These are phyloP conservation scores for Pygmarrhopalites habei DNA, from an alignment of 1,140 invertebrate species.

Conservation along the genomic window DNA sequence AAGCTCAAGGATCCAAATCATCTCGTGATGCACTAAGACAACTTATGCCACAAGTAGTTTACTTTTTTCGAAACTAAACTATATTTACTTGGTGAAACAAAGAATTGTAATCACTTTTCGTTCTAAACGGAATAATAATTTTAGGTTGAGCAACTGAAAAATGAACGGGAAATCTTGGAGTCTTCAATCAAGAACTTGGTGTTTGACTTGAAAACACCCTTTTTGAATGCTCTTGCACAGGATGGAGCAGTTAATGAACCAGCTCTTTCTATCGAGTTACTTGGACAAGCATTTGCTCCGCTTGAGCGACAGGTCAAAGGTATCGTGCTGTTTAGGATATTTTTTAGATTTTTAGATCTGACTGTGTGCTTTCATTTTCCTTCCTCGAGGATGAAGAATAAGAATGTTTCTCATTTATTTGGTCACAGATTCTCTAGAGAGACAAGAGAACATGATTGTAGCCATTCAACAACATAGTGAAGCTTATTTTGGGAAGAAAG, in stretches of 20 bases:
- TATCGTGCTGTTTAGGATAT: no score
- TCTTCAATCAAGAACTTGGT: conserved; percentile 73
- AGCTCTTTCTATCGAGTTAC: conserved; percentile 62
- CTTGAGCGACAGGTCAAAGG: conserved; percentile 69
- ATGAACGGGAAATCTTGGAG: conserved; percentile 81
- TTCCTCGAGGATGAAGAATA: no score
- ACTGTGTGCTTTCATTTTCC: no score
- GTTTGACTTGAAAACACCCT: conserved; percentile 76
- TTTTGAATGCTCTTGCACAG: conserved; percentile 68
- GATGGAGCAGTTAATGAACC: conserved; percentile 85
- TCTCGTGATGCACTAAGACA: conserved; percentile 61
- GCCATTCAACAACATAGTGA: conserved; percentile 60
- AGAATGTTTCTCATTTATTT: no score
- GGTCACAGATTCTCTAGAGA: conserved; percentile 61
- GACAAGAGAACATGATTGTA: conserved; percentile 69
- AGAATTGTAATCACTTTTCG: background rate
- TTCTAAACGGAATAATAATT: conserved; percentile 21
- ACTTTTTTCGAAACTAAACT: background rate
- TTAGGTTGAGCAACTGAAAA: conserved; percentile 79
- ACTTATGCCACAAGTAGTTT: conserved; percentile 69
- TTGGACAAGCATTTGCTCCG: conserved; percentile 71
- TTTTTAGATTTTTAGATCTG: no score
- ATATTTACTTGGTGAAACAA: background rate
- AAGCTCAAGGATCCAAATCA: conserved; percentile 51
- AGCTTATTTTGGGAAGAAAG: conserved; percentile 51